Conservation (phyloP, 2,797 vertebrate species). For the Onychomys arenicola region DNA sequence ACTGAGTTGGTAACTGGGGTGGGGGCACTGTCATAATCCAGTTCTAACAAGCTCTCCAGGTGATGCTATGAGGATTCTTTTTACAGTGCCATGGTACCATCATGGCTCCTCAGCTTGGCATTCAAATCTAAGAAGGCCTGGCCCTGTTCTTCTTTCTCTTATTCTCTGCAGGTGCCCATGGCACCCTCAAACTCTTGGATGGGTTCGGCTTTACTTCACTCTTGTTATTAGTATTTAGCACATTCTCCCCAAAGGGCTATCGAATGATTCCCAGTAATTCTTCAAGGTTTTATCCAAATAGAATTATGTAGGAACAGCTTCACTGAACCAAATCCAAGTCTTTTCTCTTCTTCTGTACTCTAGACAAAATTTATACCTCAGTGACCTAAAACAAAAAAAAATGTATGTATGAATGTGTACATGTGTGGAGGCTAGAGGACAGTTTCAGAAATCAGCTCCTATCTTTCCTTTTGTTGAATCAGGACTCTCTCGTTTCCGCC, state of each 20-base stretch:
- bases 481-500: neutral
- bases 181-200: neutral
- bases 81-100: neutral
- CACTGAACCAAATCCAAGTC: neutral
- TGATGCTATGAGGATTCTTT: neutral
- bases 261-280: neutral
- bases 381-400: neutral
- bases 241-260: neutral
- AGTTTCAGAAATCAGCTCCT: neutral
- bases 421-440: neutral
- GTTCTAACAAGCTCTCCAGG: neutral
- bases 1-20: neutral
- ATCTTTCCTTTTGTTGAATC: neutral
- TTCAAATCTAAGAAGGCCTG: neutral
- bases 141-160: neutral
- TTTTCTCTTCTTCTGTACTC: conserved; percentile 1
- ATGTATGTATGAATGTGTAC: neutral
- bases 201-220: neutral
- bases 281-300: neutral
- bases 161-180: neutral
- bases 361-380: neutral
- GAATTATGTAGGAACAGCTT: neutral
- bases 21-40: neutral
- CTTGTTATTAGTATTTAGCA: neutral
- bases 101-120: neutral